Percentiles rank a stretch among this genome's conserved stretches.
Evolutionary conservation across 1,140 invertebrate genomes (phyloP).

Genomic region (Cherax quadricarinatus): DNA sequence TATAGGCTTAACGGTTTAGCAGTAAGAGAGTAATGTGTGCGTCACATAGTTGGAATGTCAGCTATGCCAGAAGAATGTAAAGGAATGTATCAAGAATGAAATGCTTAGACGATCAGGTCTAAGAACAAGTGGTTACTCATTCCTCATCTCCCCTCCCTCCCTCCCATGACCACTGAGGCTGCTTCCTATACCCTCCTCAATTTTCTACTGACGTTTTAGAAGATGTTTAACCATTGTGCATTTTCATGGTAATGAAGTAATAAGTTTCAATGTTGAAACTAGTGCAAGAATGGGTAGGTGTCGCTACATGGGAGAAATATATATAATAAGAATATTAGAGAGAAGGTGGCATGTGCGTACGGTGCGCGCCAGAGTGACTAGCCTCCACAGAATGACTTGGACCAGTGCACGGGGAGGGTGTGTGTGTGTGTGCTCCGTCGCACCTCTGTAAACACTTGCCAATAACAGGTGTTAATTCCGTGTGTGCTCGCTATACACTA

Average conservation of each 20-base stretch:
- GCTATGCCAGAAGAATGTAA: background rate
- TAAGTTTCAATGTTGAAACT: no score
- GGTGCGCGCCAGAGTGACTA: background rate
- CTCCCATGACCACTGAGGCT: background rate
- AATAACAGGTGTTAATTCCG: background rate
- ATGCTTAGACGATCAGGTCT: background rate
- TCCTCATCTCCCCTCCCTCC: background rate
- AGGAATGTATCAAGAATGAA: constrained; percentile 8
- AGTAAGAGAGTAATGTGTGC: background rate
- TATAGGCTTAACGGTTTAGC: background rate
- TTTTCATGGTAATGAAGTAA: background rate
- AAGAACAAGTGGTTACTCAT: constrained; percentile 18
- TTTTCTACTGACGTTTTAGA: background rate
- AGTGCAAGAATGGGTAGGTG: background rate
- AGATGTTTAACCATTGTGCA: background rate
- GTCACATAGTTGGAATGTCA: background rate
- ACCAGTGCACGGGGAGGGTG: constrained; percentile 19
- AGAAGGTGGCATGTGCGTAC: background rate
- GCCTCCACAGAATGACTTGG: constrained; percentile 21
- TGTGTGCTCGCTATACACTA: background rate
- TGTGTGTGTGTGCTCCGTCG: background rate
- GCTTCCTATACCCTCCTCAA: background rate
- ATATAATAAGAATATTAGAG: background rate
- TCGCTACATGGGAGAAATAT: no score
- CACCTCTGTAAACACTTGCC: background rate